These are phyloP conservation scores for Stigmatopora nigra DNA, from an alignment of 2,113 vertebrate genomes.

Conservation along the genomic window DNA sequence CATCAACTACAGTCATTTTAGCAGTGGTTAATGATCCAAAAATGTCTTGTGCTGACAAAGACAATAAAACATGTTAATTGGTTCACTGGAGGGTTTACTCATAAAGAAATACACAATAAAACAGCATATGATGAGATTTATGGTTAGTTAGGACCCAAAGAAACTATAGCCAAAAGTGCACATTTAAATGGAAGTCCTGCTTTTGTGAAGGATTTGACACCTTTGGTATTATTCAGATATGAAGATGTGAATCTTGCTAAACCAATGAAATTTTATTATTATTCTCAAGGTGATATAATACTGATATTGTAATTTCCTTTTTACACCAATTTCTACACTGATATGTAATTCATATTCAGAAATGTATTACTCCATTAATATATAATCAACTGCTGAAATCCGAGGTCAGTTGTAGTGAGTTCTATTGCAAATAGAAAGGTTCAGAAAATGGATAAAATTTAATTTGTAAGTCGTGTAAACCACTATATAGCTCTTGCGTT, in stretches of 20 bases:
- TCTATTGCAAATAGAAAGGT: too few species aligned
- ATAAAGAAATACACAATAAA: slow-evolving; percentile 19
- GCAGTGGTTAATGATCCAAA: slow-evolving; percentile 16
- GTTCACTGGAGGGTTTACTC: slow-evolving; percentile 18
- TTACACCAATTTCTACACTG: not conserved
- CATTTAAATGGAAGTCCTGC: not conserved
- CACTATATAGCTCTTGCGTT: not conserved
- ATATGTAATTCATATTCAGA: not conserved
- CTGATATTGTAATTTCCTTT: not conserved
- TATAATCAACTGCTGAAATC: too few species aligned
- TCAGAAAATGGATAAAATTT: not conserved
- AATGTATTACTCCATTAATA: not conserved
- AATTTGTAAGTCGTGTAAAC: not conserved
- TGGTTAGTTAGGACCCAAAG: slow-evolving; percentile 16
- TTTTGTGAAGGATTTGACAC: not conserved
- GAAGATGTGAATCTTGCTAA: not conserved
- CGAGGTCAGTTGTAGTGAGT: not conserved
- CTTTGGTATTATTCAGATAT: not conserved
- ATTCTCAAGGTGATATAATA: not conserved
- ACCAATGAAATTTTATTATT: not conserved
- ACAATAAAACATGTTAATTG: slow-evolving; percentile 32
- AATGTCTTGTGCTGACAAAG: slow-evolving; percentile 11
- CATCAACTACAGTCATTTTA: slow-evolving; percentile 20
- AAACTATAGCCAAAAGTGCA: not conserved
- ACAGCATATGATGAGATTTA: slow-evolving; percentile 20